Conservation (phyloP, 2,113 vertebrate genomes). For the western clawed frog (Xenopus tropicalis) region DNA sequence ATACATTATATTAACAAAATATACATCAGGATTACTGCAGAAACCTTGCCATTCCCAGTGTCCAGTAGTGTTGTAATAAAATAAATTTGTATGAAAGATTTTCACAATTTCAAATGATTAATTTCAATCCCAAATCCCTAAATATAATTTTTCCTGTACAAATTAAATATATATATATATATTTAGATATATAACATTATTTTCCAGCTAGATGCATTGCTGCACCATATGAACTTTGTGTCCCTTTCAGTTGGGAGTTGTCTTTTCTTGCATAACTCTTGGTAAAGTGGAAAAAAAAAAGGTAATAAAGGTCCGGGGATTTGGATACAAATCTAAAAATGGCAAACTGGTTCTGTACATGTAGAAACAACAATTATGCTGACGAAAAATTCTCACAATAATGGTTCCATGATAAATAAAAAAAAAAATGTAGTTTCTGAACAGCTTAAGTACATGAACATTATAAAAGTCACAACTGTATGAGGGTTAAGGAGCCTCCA, state of each 20-base stretch:
- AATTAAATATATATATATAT: constrained; percentile 33
- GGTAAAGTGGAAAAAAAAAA: constrained; percentile 22
- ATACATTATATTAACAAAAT: constrained; percentile 35
- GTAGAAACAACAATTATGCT: neutral
- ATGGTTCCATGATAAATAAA: constrained; percentile 5
- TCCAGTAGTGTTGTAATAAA: constrained; percentile 32
- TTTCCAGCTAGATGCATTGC: neutral
- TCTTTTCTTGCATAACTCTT: constrained; percentile 34
- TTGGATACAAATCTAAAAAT: constrained; percentile 32
- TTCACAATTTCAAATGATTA: constrained; percentile 15
- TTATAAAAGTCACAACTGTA: neutral
- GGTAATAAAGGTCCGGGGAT: too few relatives aligned
- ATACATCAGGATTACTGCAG: constrained; percentile 16
- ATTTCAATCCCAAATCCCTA: neutral
- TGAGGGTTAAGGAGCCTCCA: neutral
- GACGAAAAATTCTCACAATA: neutral
- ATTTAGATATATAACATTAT: constrained; percentile 13
- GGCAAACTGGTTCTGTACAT: constrained; percentile 13
- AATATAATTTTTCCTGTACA: constrained; percentile 29
- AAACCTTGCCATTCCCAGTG: neutral
- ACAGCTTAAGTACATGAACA: neutral
- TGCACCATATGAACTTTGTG: neutral
- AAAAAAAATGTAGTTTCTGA: neutral
- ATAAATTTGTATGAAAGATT: constrained; percentile 37
- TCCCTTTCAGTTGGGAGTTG: neutral